These are phyloP conservation scores for Hydrophis major DNA, from an alignment of 2,797 vertebrate genomes.

Conservation along the genomic window DNA sequence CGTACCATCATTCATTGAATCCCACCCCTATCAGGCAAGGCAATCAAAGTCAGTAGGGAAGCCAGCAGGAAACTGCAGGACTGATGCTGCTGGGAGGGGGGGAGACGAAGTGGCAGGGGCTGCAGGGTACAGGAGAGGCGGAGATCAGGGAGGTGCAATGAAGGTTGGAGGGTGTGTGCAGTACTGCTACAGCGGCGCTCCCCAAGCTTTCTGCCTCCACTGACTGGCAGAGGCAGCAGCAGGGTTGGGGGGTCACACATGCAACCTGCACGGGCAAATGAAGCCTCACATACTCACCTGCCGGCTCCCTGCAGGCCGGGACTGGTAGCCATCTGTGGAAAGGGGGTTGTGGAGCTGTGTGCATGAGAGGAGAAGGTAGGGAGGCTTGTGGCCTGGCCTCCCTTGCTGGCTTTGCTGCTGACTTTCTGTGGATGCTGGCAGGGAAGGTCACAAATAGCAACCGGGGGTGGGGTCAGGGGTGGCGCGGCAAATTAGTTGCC, in stretches of 20 bases:
- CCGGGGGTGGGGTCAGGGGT: too few species aligned
- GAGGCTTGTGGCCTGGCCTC: neutral
- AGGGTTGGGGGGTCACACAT: neutral
- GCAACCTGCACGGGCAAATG: neutral
- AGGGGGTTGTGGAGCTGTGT: neutral
- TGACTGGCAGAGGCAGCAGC: neutral
- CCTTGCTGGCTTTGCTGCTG: neutral
- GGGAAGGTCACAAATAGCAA: neutral
- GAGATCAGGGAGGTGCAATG: neutral
- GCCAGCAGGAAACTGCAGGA: neutral
- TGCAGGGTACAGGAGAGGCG: neutral
- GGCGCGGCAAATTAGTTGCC: neutral
- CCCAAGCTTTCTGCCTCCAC: neutral
- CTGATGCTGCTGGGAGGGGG: neutral
- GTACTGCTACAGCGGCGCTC: neutral
- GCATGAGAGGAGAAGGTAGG: neutral
- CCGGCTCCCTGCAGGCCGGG: accelerated
- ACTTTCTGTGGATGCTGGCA: neutral
- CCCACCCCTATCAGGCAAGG: neutral
- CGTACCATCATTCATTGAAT: neutral
- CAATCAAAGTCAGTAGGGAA: neutral
- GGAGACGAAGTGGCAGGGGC: neutral
- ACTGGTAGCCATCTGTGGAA: neutral
- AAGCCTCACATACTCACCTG: neutral
- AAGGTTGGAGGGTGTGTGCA: neutral